phyloP scores from a whole-genome alignment of 2,888 invertebrate genomes.

The Macrophya annulata region DNA sequence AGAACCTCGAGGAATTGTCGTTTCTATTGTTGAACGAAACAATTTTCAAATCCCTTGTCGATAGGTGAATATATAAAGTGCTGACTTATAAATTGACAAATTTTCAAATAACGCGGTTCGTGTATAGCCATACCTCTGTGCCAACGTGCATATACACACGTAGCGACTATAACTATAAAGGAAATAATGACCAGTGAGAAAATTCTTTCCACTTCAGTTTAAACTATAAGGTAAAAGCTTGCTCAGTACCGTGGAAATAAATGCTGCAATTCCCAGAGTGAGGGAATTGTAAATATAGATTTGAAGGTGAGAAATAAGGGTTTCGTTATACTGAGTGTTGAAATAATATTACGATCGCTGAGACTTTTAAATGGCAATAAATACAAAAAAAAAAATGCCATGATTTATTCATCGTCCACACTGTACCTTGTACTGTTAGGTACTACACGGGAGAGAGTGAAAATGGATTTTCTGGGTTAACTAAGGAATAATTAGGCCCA shows the following conservation, averaged over 20 bases:
- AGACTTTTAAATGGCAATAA: slow-evolving; percentile 14
- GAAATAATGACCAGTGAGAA: slow-evolving; percentile 13
- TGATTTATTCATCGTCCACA: slow-evolving; percentile 9
- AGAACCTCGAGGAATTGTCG: neutral
- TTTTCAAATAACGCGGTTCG: neutral
- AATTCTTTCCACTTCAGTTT: slow-evolving; percentile 5
- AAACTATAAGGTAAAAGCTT: slow-evolving; percentile 19
- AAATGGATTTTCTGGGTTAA: slow-evolving; percentile 21
- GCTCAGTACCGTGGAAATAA: slow-evolving; percentile 26
- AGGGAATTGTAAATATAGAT: slow-evolving; percentile 31
- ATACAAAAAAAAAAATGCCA: neutral
- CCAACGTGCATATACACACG: neutral
- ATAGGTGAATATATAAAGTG: slow-evolving; percentile 29
- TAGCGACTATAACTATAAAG: neutral
- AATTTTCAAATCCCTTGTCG: neutral
- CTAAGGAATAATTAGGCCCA: slow-evolving; percentile 37
- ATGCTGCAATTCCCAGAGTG: neutral
- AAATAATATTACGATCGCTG: slow-evolving; percentile 12
- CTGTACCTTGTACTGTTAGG: neutral
- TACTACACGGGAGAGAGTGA: slow-evolving; percentile 1
- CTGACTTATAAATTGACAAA: neutral
- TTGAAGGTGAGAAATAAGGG: slow-evolving; percentile 5
- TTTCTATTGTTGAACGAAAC: neutral
- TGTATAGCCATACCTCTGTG: neutral
- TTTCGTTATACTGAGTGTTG: slow-evolving; percentile 4